Base-by-base conservation (phyloP, 2,113 vertebrate species). In the Hystrix brachyura region DNA sequence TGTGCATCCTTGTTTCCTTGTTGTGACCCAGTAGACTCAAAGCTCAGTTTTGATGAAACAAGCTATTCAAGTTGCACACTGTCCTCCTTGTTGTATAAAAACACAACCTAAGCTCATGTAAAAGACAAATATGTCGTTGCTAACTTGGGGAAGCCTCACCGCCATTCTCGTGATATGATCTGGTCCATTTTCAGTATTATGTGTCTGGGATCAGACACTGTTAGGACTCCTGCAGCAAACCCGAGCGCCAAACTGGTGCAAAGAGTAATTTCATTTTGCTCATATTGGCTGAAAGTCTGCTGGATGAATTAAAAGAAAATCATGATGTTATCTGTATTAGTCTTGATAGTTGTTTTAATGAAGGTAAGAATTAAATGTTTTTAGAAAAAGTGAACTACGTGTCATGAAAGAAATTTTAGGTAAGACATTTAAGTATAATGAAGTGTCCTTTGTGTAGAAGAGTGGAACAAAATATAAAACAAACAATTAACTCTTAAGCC, bases 281-380 rank as follows among this genome's bases (percentile, higher is more conserved):
- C 32, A 23, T n/a, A 71, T 46, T 69, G 18, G 91, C 23, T 57
- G 7, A 74, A 91, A 80, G 14, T 17, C 25, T 85, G 9, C 23
- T 53, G 78, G 18, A 72, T 25, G 23, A 93, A 69, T 55, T 64
- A 51, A 91, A 95, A 79, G 38, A 5, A 94, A 91, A 76, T 78
- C 55, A 48, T 72, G 6, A 74, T 11, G 1, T 67, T 55, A 55
- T 32, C 27, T 34, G 62, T 46, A 46, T 65, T 72, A 64, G 18
- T 71, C 34, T n/a, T 82, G 17, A 57, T 29, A 43, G 10, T 43
- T 83, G 4, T 65, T 94, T 91, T 81, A n/a, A n/a, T 55, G 13
- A 84, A 76, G 57, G 23, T 48, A 82, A 18, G 6, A 57, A 85
- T 27, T 74, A 94, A 83, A 51, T 59, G 3, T 78, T 57, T 64